These are phyloP conservation scores for Drymonia ruficornis DNA, from an alignment of 2,888 invertebrate genomes.

Conservation along the genomic window DNA sequence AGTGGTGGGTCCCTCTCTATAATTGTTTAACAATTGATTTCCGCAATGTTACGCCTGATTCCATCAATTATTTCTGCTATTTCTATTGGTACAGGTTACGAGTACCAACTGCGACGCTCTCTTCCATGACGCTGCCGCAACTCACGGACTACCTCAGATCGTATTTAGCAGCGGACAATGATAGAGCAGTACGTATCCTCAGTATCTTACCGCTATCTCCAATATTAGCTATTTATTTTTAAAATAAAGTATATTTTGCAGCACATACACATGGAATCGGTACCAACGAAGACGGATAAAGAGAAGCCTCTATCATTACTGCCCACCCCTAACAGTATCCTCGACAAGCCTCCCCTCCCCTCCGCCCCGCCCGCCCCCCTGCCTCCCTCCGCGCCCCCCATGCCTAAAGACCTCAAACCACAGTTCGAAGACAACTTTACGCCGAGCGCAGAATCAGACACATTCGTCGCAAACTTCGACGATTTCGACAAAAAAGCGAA, in stretches of 20 bases:
- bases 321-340: conserved; percentile 25
- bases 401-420: conserved; percentile 69
- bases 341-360: conserved; percentile 25
- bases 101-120: conserved; percentile 91
- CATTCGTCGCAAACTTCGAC: conserved; percentile 89
- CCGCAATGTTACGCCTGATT: no score
- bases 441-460: conserved; percentile 65
- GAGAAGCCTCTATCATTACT: conserved; percentile 45
- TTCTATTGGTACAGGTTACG: conserved; percentile 63
- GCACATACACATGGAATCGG: conserved; percentile 72
- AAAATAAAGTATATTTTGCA: conserved; percentile 32
- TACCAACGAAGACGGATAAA: conserved; percentile 49
- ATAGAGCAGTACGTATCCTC: conserved; percentile 59
- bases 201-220: background rate
- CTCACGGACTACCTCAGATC: conserved; percentile 91
- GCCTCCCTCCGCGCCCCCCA: conserved; percentile 39
- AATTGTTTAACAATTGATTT: no score
- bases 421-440: conserved; percentile 88
- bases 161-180: conserved; percentile 73
- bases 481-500: conserved; percentile 84
- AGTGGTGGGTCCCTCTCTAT: no score
- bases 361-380: conserved; percentile 23
- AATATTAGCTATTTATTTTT: no score
- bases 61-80: background rate
- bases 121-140: conserved; percentile 94